Base-by-base conservation (phyloP, 2,888 invertebrate species). In the Morpho deidamia region DNA sequence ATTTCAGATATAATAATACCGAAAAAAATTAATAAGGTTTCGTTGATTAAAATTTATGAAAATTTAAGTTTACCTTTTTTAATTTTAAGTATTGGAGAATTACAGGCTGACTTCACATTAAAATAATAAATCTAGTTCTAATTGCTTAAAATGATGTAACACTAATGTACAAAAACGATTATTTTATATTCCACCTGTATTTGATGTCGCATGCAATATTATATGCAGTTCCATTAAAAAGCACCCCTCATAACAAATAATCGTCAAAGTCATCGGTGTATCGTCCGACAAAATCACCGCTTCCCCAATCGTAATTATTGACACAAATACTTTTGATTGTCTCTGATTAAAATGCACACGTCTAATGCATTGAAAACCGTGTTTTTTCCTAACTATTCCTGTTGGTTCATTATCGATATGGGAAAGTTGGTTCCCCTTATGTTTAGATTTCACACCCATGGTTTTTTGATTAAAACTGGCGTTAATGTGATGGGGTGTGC, bases 401-500 rank as follows among this genome's bases (percentile, higher is more conserved):
- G 76, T 79, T 69, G 74, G 76, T 80, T 78, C 81, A 86, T 85
- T 88, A 88, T 88, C 88, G 76, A 81, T 87, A 86, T 88, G 88
- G 88, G 88, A 88, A 88, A 82, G 65, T 67, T 68, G 65, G 63
- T 70, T 78, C 81, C 84, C 87, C 83, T 73, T 71, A 72, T 87
- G 76, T 87, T 86, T 85, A 78, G 82, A 69, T 81, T 87, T 87
- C 88, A 86, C 88, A 88, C 86, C 86, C 86, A 76, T 75, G 74
- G 64, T 76, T 81, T 82, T 83, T 83, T 87, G 85, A 87, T 88
- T 87, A 85, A 84, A 84, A 82, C 78, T 72, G 67, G 70, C 75
- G 73, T 73, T 78, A 79, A 81, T 79, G 70, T 61, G 70, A 62
- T 71, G 67, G 84, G 86, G 84, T 74, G 83, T 81, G 74, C 78